phyloP scores from a whole-genome alignment of 2,113 vertebrate genomes.

The Aegithalos caudatus region DNA sequence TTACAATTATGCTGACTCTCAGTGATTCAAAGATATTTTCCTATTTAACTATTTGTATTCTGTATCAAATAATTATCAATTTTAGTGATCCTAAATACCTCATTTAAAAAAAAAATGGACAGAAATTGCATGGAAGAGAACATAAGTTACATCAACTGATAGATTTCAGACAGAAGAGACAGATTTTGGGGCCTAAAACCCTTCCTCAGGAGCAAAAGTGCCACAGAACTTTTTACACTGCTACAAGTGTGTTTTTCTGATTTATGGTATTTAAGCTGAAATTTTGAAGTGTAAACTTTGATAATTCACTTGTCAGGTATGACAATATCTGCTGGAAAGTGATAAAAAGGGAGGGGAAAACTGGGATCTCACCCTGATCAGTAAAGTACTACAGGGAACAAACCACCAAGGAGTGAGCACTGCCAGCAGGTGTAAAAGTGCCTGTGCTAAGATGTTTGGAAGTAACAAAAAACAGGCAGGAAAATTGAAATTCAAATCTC shows the following conservation, averaged over 20 bases:
- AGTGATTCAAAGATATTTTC: background rate
- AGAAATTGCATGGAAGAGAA: conserved; percentile 8
- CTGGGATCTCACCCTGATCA: background rate
- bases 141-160: background rate
- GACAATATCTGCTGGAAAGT: background rate
- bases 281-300: background rate
- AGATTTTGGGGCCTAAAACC: background rate
- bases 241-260: background rate
- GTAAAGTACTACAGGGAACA: background rate
- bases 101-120: background rate
- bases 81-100: background rate
- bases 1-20: background rate
- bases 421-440: background rate
- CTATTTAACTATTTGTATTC: background rate
- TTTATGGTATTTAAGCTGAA: background rate
- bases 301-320: background rate
- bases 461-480: background rate
- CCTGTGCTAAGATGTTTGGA: too few species aligned
- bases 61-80: background rate
- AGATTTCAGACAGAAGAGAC: background rate
- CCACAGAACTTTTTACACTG: background rate
- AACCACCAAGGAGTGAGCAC: background rate
- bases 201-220: background rate
- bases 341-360: background rate
- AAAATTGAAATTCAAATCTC: background rate